These are phyloP conservation scores for Vulpes lagopus DNA, from an alignment of 2,113 vertebrate genomes.

Conservation along the genomic window DNA sequence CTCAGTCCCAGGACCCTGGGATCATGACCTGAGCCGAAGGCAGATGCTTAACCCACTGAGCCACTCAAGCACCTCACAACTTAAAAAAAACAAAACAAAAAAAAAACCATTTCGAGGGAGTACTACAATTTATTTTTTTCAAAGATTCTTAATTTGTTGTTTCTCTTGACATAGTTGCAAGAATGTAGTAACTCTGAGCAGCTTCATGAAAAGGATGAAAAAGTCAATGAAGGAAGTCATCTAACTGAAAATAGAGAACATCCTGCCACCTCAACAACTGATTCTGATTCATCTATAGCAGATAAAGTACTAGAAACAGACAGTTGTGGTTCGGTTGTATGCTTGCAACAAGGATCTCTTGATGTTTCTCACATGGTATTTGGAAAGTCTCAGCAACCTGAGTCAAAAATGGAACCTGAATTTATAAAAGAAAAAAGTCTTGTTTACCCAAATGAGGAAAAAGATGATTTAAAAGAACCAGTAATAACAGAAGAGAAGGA, in stretches of 20 bases:
- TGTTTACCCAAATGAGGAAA: background rate
- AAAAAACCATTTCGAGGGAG: background rate
- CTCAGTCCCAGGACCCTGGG: no score
- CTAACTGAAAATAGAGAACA: background rate
- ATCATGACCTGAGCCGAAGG: no score
- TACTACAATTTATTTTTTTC: background rate
- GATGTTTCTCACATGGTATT: background rate
- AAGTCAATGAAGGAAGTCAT: conserved; percentile 50
- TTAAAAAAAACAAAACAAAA: background rate
- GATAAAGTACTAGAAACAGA: conserved; percentile 66
- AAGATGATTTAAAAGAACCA: background rate
- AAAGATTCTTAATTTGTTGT: conserved; percentile 64
- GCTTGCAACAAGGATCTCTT: conserved; percentile 65
- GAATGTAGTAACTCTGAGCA: conserved; percentile 60
- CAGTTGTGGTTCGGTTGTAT: conserved; percentile 51
- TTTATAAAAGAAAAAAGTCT: background rate
- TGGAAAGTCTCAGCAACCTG: background rate
- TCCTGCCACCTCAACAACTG: background rate
- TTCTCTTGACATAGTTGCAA: conserved; percentile 79
- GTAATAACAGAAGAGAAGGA: background rate
- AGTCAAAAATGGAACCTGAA: conserved; percentile 64
- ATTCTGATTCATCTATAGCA: background rate
- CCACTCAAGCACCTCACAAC: background rate
- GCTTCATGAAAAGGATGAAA: conserved; percentile 46
- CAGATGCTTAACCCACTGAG: no score